phyloP scores from a whole-genome alignment of 2,113 vertebrate species.

The Lampris megalopsis region DNA sequence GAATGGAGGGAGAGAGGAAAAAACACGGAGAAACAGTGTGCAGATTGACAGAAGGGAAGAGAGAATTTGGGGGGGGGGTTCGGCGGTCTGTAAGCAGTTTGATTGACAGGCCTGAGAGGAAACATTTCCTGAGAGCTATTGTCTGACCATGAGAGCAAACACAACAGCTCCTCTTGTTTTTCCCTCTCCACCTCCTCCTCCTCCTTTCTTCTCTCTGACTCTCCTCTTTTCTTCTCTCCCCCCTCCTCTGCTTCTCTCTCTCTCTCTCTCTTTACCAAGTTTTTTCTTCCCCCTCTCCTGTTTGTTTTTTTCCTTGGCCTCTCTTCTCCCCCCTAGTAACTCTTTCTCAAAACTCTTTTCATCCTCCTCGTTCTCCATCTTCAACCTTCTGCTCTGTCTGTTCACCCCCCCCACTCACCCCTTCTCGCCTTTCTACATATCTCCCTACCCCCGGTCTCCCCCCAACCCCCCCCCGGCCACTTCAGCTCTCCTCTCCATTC shows the following conservation, averaged over 20 bases:
- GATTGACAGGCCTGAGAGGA: conserved; percentile 44
- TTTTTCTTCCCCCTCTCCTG: not conserved
- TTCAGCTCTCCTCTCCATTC: conserved; percentile 12
- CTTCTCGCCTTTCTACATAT: not conserved
- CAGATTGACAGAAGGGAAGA: conserved; percentile 13
- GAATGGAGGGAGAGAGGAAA: not conserved
- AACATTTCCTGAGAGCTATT: conserved; percentile 31
- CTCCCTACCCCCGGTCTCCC: not conserved
- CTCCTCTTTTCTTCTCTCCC: not conserved
- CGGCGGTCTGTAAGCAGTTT: conserved; percentile 21
- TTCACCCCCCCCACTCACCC: not conserved
- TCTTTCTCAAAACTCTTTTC: too few relatives aligned
- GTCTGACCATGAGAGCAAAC: conserved; percentile 39
- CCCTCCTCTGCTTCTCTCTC: not conserved
- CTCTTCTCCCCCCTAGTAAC: not conserved
- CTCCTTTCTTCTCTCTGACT: not conserved
- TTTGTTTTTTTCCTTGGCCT: not conserved
- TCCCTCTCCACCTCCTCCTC: conserved; percentile 22
- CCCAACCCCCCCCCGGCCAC: not conserved
- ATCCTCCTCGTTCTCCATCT: too few relatives aligned
- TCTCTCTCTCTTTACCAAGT: conserved; percentile 14
- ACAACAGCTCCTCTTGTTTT: conserved; percentile 29
- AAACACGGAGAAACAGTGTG: not conserved
- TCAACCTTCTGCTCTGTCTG: not conserved
- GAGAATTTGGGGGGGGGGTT: not conserved